Evolutionary conservation across 2,888 invertebrate genomes (phyloP).

Genomic region (Cybosia mesomella): DNA sequence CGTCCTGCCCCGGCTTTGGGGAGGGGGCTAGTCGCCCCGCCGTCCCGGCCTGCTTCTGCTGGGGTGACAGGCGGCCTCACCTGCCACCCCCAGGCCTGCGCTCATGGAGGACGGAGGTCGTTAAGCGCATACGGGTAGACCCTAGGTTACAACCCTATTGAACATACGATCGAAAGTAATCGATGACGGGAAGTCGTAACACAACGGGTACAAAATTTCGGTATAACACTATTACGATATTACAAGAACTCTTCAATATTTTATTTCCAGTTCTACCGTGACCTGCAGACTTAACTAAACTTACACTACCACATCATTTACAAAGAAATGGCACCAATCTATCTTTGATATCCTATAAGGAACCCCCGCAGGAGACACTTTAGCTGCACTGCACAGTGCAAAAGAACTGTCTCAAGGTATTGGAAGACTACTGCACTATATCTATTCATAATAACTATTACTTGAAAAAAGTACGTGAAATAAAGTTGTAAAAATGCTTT

Average conservation of each 20-base stretch:
- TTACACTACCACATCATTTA: slow-evolving; percentile 85
- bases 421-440: slow-evolving; percentile 87
- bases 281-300: slow-evolving; percentile 86
- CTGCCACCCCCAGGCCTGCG: too few species aligned
- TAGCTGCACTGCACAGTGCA: slow-evolving; percentile 63
- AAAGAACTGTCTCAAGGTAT: slow-evolving; percentile 78
- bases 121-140: too few species aligned
- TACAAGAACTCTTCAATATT: slow-evolving; percentile 75
- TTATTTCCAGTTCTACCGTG: slow-evolving; percentile 85
- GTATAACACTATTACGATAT: slow-evolving; percentile 71
- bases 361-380: slow-evolving; percentile 81
- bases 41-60: too few species aligned
- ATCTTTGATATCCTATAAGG: slow-evolving; percentile 87
- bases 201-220: slow-evolving; percentile 70
- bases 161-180: slow-evolving; percentile 74
- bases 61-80: too few species aligned
- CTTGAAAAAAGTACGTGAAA: slow-evolving; percentile 74
- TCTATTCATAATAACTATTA: slow-evolving; percentile 78
- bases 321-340: slow-evolving; percentile 87
- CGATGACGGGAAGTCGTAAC: slow-evolving; percentile 68
- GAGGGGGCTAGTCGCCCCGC: too few species aligned
- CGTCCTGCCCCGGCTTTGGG: too few species aligned
- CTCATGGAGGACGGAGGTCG: too few species aligned
- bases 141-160: too few species aligned
- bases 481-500: too few species aligned